A percentile compares a stretch with the other conserved stretches of the same genome.
Conservation (phyloP, 92 coral and sea anemone species). For the Paragorgia papillata region DNA sequence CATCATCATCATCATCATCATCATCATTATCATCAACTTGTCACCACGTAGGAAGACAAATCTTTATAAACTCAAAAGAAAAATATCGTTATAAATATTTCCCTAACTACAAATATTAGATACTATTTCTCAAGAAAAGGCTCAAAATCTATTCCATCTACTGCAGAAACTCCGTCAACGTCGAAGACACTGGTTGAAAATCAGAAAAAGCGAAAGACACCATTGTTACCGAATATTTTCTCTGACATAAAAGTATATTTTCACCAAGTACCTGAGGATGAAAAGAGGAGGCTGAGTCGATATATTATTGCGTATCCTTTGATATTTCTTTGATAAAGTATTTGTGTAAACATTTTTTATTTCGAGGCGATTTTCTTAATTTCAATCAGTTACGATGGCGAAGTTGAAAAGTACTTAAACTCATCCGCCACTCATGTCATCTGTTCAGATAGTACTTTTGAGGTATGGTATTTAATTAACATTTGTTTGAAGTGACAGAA, state of each 20-base stretch:
- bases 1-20: too few species aligned
- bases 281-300: conserved; percentile 61
- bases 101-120: not conserved
- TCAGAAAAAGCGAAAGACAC: not conserved
- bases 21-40: too few species aligned
- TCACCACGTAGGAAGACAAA: too few species aligned
- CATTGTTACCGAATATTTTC: conserved; percentile 68
- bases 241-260: conserved; percentile 73
- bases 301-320: conserved; percentile 92
- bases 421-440: conserved; percentile 72
- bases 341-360: not conserved
- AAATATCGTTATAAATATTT: too few species aligned
- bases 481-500: not conserved
- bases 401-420: conserved; percentile 51
- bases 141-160: conserved; percentile 21
- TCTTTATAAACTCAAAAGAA: too few species aligned
- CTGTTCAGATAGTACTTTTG: conserved; percentile 43
- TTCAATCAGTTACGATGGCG: conserved; percentile 68
- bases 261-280: conserved; percentile 53
- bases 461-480: conserved; percentile 39
- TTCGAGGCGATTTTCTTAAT: conserved; percentile 48
- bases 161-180: not conserved
- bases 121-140: conserved; percentile 1
- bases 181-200: conserved; percentile 1
- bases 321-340: not conserved